Conservation (phyloP, 1,140 invertebrate genomes). For the Procambarus virginalis region DNA sequence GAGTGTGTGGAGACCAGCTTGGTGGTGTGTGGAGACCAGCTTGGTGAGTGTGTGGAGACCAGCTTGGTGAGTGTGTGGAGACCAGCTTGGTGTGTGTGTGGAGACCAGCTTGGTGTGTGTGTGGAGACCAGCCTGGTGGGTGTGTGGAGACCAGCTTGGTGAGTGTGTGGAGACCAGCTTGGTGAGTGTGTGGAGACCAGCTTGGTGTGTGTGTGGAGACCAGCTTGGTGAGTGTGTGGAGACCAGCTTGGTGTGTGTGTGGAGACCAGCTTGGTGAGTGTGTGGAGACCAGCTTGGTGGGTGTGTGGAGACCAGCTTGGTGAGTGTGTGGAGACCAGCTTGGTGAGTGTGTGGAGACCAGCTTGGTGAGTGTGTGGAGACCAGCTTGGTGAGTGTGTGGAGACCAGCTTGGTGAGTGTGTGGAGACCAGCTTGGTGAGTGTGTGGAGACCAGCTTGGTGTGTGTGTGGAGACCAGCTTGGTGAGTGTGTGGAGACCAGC, state of each 20-base stretch:
- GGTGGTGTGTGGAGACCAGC: neutral
- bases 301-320: neutral
- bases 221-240: neutral
- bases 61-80: neutral
- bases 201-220: neutral
- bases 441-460: neutral
- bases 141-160: neutral
- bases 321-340: neutral
- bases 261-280: no score
- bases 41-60: neutral
- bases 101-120: neutral
- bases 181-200: neutral
- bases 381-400: neutral
- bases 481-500: neutral
- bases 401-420: neutral
- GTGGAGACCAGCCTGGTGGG: neutral
- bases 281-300: neutral
- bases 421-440: constrained; percentile 4
- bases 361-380: neutral
- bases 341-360: neutral
- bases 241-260: constrained; percentile 41
- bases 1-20: neutral
- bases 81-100: neutral
- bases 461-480: neutral
- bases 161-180: neutral